Conservation (phyloP, 2,797 vertebrate species). For the Pseudomugil tenellus region DNA sequence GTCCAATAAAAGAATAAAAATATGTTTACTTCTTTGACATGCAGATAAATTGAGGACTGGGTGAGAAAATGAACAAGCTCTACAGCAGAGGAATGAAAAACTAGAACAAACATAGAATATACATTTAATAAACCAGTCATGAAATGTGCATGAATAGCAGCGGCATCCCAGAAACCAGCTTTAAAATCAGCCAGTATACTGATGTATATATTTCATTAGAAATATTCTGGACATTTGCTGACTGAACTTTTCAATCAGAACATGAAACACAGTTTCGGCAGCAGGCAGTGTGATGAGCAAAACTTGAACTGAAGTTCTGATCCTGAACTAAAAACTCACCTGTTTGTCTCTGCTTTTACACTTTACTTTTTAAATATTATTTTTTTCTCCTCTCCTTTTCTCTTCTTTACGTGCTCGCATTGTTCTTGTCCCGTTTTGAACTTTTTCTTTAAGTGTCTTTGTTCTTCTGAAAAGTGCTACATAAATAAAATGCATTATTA, state of each 20-base stretch:
- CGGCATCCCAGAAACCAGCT: slow-evolving; percentile 3
- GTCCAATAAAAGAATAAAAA: slow-evolving; percentile 12
- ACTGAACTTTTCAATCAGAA: slow-evolving; percentile 20
- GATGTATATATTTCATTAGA: no score
- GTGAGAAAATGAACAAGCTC: not conserved
- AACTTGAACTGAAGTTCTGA: slow-evolving; percentile 14
- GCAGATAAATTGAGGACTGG: slow-evolving; percentile 7
- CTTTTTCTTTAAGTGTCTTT: no score
- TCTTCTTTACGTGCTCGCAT: no score
- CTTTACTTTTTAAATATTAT: no score
- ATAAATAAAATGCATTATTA: no score
- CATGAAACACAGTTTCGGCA: slow-evolving; percentile 13
- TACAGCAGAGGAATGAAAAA: slow-evolving; percentile 18
- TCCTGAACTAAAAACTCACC: no score
- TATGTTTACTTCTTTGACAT: slow-evolving; percentile 3
- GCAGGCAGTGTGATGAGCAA: slow-evolving; percentile 33
- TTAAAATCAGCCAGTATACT: slow-evolving; percentile 1
- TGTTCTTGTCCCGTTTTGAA: no score
- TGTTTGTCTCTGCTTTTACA: no score
- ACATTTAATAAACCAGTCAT: not conserved
- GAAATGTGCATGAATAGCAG: slow-evolving; percentile 14
- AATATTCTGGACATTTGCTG: not conserved
- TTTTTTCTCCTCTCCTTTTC: no score
- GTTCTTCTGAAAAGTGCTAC: no score
- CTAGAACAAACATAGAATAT: slow-evolving; percentile 1